phyloP scores from a whole-genome alignment of 2,888 invertebrate species.

The Onchidella celtica region DNA sequence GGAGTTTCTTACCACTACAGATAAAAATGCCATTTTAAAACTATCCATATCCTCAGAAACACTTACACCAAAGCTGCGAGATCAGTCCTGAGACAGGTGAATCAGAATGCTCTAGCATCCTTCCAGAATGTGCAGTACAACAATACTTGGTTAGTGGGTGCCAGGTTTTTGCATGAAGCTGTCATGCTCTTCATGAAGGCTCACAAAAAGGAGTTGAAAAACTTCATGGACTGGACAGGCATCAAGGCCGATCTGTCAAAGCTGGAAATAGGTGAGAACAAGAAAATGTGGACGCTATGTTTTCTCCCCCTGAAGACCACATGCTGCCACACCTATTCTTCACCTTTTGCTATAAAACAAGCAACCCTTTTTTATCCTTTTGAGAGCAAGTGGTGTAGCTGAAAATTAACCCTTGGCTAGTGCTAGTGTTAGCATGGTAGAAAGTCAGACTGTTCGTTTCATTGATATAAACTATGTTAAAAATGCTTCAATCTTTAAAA shows the following conservation, averaged over 20 bases:
- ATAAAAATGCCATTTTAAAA: too few species aligned
- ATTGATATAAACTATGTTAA: too few species aligned
- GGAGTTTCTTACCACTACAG: too few species aligned
- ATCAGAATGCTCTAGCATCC: slow-evolving; percentile 71
- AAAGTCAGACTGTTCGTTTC: too few species aligned
- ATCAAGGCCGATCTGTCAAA: slow-evolving; percentile 72
- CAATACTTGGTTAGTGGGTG: slow-evolving; percentile 75
- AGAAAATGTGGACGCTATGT: too few species aligned
- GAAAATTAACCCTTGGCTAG: too few species aligned
- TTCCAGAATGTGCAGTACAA: slow-evolving; percentile 68
- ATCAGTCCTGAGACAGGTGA: slow-evolving; percentile 69
- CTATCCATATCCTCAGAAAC: neutral
- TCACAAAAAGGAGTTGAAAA: slow-evolving; percentile 62
- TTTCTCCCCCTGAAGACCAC: too few species aligned
- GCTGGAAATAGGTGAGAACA: slow-evolving; percentile 67
- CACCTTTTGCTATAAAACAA: neutral
- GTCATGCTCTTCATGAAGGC: slow-evolving; percentile 63
- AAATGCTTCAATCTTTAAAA: too few species aligned
- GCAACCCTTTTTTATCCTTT: neutral
- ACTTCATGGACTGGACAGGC: slow-evolving; percentile 76
- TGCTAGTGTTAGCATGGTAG: too few species aligned
- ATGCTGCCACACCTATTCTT: too few species aligned
- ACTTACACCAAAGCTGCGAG: slow-evolving; percentile 60
- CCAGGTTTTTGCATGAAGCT: slow-evolving; percentile 69
- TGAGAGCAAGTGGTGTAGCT: too few species aligned